Evolutionary conservation across 1,140 invertebrate genomes (phyloP), one percentile per base, ranked within the genome.

Genomic region (Drosophila pruinosa): DNA sequence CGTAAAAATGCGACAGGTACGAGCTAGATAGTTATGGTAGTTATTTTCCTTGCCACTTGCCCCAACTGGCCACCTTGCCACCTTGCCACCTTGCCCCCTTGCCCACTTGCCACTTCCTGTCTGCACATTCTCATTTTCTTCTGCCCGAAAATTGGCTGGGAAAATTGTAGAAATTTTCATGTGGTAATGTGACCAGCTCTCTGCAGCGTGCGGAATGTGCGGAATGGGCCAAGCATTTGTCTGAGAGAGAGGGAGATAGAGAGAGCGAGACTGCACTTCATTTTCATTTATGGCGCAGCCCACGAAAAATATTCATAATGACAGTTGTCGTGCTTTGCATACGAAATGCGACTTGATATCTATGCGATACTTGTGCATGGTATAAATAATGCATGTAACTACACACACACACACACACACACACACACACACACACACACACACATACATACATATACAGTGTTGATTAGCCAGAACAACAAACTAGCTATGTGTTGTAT

Each of bases 241-340:
- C 15, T 31, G n/a, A n/a, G n/a, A n/a, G n/a, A n/a, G n/a, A n/a
- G n/a, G n/a, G n/a, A n/a, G n/a, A n/a, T n/a, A n/a, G n/a, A n/a
- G n/a, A n/a, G n/a, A n/a, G 28, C 21, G 26, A 14, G 56, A 45
- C 7, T 59, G 56, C 38, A 61, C 47, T 61, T 24, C 65, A 21
- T 17, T 58, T 65, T n/a, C n/a, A 45, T 17, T 12, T 31, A 10
- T 2, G 45, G 52, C 15, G 21, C 62, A 21, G 28, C 4, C 53
- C 63, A 68, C 56, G 47, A 59, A 59, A 52, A 38, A 43, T 48
- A 56, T 48, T 17, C 59, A 31, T 39, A 56, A 69, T 62, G 47
- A 19, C 26, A 36, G 19, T 52, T 54, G 28, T 63, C 79, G 50
- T 78, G 79, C 24, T 75, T 83, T 82, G 79, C 79, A 82, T 82